Base-by-base conservation (phyloP, 1,140 invertebrate genomes). In the Drosophila nigrodunni region DNA sequence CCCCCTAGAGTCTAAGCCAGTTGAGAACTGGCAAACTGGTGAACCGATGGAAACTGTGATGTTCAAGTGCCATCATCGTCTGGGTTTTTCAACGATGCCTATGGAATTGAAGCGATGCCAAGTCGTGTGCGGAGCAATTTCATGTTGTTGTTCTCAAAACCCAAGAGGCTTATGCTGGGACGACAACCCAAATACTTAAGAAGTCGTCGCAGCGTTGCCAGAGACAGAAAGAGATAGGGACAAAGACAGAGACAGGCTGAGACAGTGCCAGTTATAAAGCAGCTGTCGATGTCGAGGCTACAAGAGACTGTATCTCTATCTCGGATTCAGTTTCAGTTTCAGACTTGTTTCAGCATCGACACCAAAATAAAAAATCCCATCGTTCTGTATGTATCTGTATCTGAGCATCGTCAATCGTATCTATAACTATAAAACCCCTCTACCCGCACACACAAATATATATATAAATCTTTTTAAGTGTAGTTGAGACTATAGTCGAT, bases 31-130 rank as follows among this genome's bases (percentile, higher is more conserved):
- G 47, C 66, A 49, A 61, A 47, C 59, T 61, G 34, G 57, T 13
- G 9, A 13, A 4, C 25, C 21, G 43, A 5, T 59, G 64, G 69
- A 57, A 68, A 58, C 35, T 64, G 49, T 57, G 69, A 65, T 58
- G 69, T 13, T 87, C 80, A 88, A 87, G 83, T 87, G 85, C 74
- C 83, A 83, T 89, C 85, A 82, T 73, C 78, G 68, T 80, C 78
- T 77, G 68, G 49, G 70, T 54, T 64, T 61, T 59, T 62, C 74
- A 77, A 65, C 74, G 77, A 76, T 77, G 80, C 57, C 69, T 77
- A 66, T 41, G 68, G 65, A 81, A 78, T 71, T 79, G 75, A 68
- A 70, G 69, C 67, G 60, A 77, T 80, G 75, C 78, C 64, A 74
- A 64, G 52, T 72, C 69, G 69, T 72, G 62, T 72, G 35, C 78